phyloP scores from a whole-genome alignment of 2,888 invertebrate species.

The Cheilosia grossa region DNA sequence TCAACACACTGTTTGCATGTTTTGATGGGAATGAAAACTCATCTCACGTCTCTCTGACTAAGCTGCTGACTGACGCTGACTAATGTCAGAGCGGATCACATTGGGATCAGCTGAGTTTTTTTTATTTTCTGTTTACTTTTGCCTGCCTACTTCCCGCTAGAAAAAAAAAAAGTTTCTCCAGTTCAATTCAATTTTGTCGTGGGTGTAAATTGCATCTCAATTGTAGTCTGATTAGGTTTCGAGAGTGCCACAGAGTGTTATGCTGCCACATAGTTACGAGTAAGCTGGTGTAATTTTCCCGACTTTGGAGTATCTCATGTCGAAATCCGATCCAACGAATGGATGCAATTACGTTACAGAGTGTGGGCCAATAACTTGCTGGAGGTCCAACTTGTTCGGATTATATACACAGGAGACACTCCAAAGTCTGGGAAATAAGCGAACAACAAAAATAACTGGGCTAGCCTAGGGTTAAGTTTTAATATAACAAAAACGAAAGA shows the following conservation, averaged over 20 bases:
- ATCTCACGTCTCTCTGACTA: conserved; percentile 26
- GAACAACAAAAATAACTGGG: conserved; percentile 51
- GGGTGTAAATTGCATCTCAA: conserved; percentile 75
- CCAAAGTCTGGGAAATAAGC: conserved; percentile 51
- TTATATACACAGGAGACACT: conserved; percentile 48
- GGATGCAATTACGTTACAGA: conserved; percentile 68
- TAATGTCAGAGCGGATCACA: conserved; percentile 71
- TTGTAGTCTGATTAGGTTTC: conserved; percentile 71
- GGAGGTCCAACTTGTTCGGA: conserved; percentile 63
- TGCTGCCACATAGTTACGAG: conserved; percentile 59
- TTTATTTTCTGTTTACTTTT: conserved; percentile 37
- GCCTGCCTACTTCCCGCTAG: conserved; percentile 22
- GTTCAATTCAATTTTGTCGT: conserved; percentile 64
- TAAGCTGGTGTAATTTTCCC: conserved; percentile 68
- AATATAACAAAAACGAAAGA: conserved; percentile 19
- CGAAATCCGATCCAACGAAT: conserved; percentile 70
- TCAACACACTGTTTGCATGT: conserved; percentile 16
- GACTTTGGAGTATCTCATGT: conserved; percentile 56
- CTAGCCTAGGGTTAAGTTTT: conserved; percentile 45
- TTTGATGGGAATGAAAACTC: conserved; percentile 35
- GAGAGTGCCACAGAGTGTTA: conserved; percentile 38
- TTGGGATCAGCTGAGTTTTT: conserved; percentile 55
- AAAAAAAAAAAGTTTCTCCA: conserved; percentile 21
- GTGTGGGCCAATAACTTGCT: conserved; percentile 68
- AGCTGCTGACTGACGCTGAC: conserved; percentile 55